Conservation (phyloP, 2,797 vertebrate species). For the Hydrocynus forskahlii region DNA sequence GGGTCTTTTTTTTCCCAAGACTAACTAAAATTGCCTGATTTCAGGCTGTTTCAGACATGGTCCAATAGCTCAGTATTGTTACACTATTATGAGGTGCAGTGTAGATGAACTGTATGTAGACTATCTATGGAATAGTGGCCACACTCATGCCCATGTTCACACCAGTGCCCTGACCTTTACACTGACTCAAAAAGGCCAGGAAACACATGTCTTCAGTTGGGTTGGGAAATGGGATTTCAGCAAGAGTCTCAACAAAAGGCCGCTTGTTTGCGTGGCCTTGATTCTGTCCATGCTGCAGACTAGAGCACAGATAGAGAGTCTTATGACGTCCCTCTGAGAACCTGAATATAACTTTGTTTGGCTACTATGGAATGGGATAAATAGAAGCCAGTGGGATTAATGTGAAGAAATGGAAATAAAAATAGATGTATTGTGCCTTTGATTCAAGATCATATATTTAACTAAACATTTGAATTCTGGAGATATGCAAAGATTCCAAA, state of each 20-base stretch:
- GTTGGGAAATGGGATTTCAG: conserved; percentile 50
- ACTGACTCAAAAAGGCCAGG: conserved; percentile 37
- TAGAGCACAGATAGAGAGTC: conserved; percentile 21
- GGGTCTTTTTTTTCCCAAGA: conserved; percentile 21
- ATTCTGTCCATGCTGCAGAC: conserved; percentile 29
- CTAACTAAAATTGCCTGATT: conserved; percentile 22
- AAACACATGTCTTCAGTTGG: conserved; percentile 40
- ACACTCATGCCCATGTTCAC: conserved; percentile 26
- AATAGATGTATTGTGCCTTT: neutral
- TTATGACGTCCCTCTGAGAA: conserved; percentile 16
- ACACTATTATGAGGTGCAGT: conserved; percentile 28
- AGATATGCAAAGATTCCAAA: too few species aligned
- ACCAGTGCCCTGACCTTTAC: conserved; percentile 49
- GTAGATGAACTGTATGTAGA: conserved; percentile 3
- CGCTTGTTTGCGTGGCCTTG: conserved; percentile 58
- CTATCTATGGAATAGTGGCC: conserved; percentile 53
- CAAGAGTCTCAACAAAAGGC: conserved; percentile 56
- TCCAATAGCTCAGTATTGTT: neutral
- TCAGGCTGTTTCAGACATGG: neutral
- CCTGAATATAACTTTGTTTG: neutral
- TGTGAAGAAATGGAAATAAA: conserved; percentile 1
- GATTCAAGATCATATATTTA: neutral
- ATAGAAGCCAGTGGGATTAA: neutral
- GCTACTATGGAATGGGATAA: neutral
- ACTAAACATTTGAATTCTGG: too few species aligned